Conservation (phyloP, 2,797 vertebrate species). For the Todus mexicanus region DNA sequence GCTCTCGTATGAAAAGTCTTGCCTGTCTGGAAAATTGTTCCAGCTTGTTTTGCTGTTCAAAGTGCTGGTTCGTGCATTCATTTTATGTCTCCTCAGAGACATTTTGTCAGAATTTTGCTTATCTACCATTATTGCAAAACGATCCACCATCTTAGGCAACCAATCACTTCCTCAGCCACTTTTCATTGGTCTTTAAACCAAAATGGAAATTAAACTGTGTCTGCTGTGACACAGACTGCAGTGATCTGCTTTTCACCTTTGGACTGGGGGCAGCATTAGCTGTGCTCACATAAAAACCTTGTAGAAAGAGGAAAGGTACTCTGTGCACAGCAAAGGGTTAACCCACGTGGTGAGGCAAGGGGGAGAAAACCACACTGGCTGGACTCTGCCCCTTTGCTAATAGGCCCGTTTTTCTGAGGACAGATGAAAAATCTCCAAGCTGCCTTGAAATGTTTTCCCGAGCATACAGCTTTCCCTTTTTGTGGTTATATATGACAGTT, state of each 20-base stretch:
- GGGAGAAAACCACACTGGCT: neutral
- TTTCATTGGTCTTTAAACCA: neutral
- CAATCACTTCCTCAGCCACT: conserved; percentile 8
- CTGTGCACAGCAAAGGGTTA: neutral
- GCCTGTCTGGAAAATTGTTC: neutral
- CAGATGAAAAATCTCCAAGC: neutral
- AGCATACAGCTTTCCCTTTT: conserved; percentile 17
- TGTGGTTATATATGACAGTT: conserved; percentile 43
- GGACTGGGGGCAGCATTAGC: neutral
- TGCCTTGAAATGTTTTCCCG: conserved; percentile 29
- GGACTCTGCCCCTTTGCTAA: neutral
- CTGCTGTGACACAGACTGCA: neutral
- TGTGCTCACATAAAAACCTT: neutral
- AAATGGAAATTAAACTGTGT: neutral
- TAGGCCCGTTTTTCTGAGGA: neutral
- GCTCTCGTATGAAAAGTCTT: neutral
- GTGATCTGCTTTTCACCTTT: conserved; percentile 29
- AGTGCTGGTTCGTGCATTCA: neutral
- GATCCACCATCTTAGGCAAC: neutral
- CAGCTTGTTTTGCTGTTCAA: neutral
- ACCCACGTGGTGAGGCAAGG: neutral
- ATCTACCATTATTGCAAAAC: conserved; percentile 14
- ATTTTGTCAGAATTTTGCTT: conserved; percentile 36
- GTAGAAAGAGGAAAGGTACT: neutral
- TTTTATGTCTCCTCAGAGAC: neutral